Percentiles rank a stretch among this genome's conserved stretches.
Evolutionary conservation across 1,140 invertebrate species (phyloP).

Genomic region (Subanguina moxae): DNA sequence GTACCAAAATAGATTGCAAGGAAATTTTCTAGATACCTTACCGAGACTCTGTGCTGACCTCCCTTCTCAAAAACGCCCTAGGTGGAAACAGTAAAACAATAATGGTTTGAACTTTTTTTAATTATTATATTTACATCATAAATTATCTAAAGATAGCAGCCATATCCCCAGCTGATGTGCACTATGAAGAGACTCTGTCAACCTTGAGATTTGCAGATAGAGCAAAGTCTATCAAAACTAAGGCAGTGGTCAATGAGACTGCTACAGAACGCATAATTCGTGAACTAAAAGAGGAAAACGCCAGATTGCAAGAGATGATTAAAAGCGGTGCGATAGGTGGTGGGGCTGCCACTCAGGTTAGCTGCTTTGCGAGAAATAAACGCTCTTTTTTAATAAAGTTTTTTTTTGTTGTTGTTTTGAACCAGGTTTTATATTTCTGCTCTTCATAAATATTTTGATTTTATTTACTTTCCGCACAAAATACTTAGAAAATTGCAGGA

Average conservation of each 20-base stretch:
- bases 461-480: too few relatives aligned
- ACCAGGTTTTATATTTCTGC: too few relatives aligned
- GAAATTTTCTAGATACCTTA: constrained; percentile 63
- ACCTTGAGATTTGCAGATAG: constrained; percentile 68
- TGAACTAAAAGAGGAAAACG: constrained; percentile 68
- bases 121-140: constrained; percentile 22
- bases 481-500: too few relatives aligned
- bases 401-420: too few relatives aligned
- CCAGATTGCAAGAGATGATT: constrained; percentile 61
- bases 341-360: background rate
- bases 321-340: constrained; percentile 38
- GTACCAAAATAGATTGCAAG: too few relatives aligned
- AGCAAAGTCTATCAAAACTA: constrained; percentile 66
- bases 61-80: constrained; percentile 68
- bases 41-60: constrained; percentile 68
- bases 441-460: too few relatives aligned
- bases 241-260: constrained; percentile 66
- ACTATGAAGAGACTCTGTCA: constrained; percentile 68
- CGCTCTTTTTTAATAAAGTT: too few relatives aligned
- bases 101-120: constrained; percentile 62
- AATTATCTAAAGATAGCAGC: constrained; percentile 64
- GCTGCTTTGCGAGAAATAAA: background rate
- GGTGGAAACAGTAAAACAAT: constrained; percentile 70
- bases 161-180: constrained; percentile 68
- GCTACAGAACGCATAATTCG: constrained; percentile 65